Evolutionary conservation across 2,797 vertebrate species (phyloP).

Genomic region (Pipistrellus pipistrellus): DNA sequence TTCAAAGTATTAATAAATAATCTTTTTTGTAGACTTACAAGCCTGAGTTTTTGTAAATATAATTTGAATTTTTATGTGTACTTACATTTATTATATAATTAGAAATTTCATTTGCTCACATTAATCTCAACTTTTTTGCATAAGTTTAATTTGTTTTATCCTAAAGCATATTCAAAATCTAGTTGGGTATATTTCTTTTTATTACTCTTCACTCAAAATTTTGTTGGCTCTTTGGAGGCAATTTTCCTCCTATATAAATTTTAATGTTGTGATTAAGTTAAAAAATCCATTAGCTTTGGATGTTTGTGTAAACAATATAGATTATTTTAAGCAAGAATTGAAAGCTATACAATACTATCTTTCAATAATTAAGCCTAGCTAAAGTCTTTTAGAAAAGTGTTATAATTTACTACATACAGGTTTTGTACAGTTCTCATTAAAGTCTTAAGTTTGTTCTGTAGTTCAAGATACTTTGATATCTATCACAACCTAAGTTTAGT

Average conservation of each 20-base stretch:
- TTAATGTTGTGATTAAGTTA: constrained; percentile 39
- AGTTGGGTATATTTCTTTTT: constrained; percentile 13
- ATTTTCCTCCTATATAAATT: background rate
- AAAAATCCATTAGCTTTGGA: background rate
- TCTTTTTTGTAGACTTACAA: background rate
- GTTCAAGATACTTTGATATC: background rate
- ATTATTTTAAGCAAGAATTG: constrained; percentile 42
- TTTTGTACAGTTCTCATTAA: background rate
- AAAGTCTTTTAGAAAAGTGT: constrained; percentile 11
- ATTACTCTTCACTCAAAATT: constrained; percentile 19
- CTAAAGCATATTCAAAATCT: constrained; percentile 54
- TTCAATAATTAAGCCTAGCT: background rate
- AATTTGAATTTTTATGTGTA: constrained; percentile 13
- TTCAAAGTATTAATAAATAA: constrained; percentile 41
- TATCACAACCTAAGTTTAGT: constrained; percentile 35
- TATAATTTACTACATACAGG: background rate
- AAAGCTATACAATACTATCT: background rate
- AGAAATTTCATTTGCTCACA: constrained; percentile 39
- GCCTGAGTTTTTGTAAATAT: background rate
- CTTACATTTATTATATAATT: constrained; percentile 16
- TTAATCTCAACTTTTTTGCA: background rate
- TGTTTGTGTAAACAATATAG: constrained; percentile 17
- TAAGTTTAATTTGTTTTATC: constrained; percentile 18
- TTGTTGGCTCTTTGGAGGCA: background rate
- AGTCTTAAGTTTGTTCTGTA: background rate